Base-by-base conservation (phyloP, 2,888 invertebrate genomes). In the Sabatieria punctata region DNA sequence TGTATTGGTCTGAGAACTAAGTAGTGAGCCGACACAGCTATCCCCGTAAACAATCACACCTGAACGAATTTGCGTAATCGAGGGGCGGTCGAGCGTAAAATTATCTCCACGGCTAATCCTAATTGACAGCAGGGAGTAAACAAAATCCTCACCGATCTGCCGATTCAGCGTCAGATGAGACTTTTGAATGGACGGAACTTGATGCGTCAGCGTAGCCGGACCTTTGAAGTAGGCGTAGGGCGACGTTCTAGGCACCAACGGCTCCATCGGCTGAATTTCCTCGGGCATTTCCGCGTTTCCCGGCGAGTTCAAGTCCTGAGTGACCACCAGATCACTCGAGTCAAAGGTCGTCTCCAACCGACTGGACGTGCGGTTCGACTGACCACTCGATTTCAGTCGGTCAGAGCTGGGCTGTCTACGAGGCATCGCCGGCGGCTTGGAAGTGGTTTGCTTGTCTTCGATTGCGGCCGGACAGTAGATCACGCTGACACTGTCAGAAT, bases 261-360 rank as follows among this genome's bases (percentile, higher is more conserved):
- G 89, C 54, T 85, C 78, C 89, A 91, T 91, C 0, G 91, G 89
- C 67, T 86, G 76, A 2, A 73, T 70, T 53, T 78, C 79, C 23
- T 62, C 58, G 50, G 65, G 65, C 42, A 64, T 65, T 40, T 60
- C 58, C 43, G 47, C 51, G 39, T 51, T 50, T 23, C 49, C 51
- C 3, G 49, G 39, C n/a, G 57, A 51, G 46, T 46, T 36, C 3
- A 49, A 47, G 21, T 48, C 49, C n/a, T 48, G 45, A 4, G 49
- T 51, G 11, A 48, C 50, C 33, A 47, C 53, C 24, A 49, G 42
- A 23, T 48, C 50, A 4, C 49, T 41, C 24, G 48, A 46, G 26
- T 58, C 57, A 38, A 57, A 57, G 8, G 55, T 57, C 13, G 57
- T 56, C 43, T 58, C 58, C 25, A 58, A 41, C 26, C 54, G 54